A percentile compares a stretch with the other conserved stretches of the same genome.
These are phyloP conservation scores for Aplysina aerophoba DNA, from an alignment of 37 sponge, comb jelly and placozoan genomes.

Conservation along the genomic window DNA sequence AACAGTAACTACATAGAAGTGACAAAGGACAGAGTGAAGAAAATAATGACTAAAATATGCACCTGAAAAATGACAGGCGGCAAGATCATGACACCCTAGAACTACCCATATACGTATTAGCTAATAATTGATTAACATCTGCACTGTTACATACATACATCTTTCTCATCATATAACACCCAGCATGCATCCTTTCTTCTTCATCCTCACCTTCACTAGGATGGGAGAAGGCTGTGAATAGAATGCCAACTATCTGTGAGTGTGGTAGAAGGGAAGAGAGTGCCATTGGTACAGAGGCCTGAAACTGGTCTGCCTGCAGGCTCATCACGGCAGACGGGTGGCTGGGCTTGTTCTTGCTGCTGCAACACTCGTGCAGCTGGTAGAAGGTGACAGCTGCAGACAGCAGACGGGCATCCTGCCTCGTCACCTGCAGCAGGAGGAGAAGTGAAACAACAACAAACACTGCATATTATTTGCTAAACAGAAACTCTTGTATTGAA, in stretches of 20 bases:
- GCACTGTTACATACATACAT: too few species aligned
- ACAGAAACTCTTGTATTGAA: too few species aligned
- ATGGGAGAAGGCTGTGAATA: constrained; percentile 1
- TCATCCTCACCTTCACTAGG: neutral
- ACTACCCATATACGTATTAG: too few species aligned
- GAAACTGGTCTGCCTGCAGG: neutral
- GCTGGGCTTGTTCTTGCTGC: neutral
- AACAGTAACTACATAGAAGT: too few species aligned
- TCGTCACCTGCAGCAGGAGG: neutral
- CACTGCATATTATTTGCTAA: too few species aligned
- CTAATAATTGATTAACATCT: too few species aligned
- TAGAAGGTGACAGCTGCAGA: constrained; percentile 6
- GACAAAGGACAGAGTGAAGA: too few species aligned
- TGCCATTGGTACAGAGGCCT: neutral
- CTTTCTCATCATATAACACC: too few species aligned
- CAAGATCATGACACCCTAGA: too few species aligned
- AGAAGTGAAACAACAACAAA: neutral
- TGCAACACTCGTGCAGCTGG: constrained; percentile 18
- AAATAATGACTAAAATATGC: too few species aligned
- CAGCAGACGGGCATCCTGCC: neutral
- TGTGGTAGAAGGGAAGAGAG: constrained; percentile 29
- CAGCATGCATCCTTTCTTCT: too few species aligned
- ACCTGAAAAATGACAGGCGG: too few species aligned
- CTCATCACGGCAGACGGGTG: neutral
- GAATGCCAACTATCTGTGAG: neutral